Evolutionary conservation across 1,140 invertebrate genomes (phyloP).

Genomic region (Amyelois transitella): DNA sequence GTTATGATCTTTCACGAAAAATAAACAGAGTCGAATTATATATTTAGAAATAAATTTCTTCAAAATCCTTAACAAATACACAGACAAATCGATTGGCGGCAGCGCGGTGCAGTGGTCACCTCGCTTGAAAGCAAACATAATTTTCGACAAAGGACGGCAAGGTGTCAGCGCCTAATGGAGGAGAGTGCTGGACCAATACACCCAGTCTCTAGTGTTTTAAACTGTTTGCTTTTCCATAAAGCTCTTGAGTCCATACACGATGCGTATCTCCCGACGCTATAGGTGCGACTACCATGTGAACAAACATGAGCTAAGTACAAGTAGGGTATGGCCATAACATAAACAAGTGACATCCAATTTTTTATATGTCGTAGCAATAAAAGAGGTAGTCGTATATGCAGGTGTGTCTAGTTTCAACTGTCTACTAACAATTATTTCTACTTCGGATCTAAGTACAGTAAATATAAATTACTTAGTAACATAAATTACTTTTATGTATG

Average conservation of each 20-base stretch:
- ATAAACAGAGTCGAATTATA: too few relatives aligned
- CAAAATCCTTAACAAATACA: background rate
- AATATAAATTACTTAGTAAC: too few relatives aligned
- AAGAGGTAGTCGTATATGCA: too few relatives aligned
- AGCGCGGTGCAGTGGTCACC: slow-evolving; percentile 53
- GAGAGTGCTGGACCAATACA: slow-evolving; percentile 66
- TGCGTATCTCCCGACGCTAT: slow-evolving; percentile 22
- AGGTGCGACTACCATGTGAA: slow-evolving; percentile 16
- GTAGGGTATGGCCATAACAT: slow-evolving; percentile 5
- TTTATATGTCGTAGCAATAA: background rate
- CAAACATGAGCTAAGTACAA: slow-evolving; percentile 13
- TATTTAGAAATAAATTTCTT: background rate
- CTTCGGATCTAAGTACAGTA: too few relatives aligned
- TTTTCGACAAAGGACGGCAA: slow-evolving; percentile 59
- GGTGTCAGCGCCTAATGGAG: slow-evolving; percentile 69
- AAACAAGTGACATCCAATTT: background rate
- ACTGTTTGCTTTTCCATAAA: slow-evolving; percentile 69
- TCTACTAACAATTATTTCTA: too few relatives aligned
- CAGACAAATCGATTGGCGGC: slow-evolving; percentile 39
- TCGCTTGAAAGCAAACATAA: slow-evolving; percentile 51
- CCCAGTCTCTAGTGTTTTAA: slow-evolving; percentile 66
- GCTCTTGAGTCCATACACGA: slow-evolving; percentile 44
- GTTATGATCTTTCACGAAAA: too few relatives aligned
- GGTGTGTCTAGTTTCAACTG: too few relatives aligned
- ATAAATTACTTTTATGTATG: too few relatives aligned